Percentiles rank a stretch among this genome's conserved stretches.
phyloP scores from a whole-genome alignment of 2,113 vertebrate genomes.

The Esox niger region DNA sequence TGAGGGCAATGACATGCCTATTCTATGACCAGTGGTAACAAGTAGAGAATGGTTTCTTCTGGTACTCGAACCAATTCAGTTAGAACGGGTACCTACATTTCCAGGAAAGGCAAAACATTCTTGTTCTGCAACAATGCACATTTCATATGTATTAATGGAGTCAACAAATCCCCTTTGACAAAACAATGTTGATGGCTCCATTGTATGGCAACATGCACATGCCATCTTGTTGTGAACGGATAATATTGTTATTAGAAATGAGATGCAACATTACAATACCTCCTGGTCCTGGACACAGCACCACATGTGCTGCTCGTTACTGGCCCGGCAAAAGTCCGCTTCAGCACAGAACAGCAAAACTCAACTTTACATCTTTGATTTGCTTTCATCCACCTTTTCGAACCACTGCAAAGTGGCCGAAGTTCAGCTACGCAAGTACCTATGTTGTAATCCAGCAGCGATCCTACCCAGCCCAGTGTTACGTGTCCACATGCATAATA shows the following conservation, averaged over 20 bases:
- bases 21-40: too few relatives aligned
- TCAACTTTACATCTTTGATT: background rate
- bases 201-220: background rate
- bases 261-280: slow-evolving; percentile 35
- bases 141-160: background rate
- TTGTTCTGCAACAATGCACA: background rate
- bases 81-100: background rate
- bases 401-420: background rate
- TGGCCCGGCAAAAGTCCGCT: background rate
- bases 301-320: slow-evolving; percentile 26
- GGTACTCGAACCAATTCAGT: too few relatives aligned
- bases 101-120: background rate
- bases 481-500: slow-evolving; percentile 3
- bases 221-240: background rate
- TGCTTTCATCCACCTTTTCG: too few relatives aligned
- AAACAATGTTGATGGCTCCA: too few relatives aligned
- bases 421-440: too few relatives aligned
- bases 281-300: slow-evolving; percentile 30
- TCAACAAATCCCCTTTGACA: background rate
- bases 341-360: slow-evolving; percentile 8
- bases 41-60: too few relatives aligned
- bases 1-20: background rate
- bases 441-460: too few relatives aligned
- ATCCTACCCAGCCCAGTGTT: background rate
- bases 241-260: background rate